A percentile compares a stretch with the other conserved stretches of the same genome.
phyloP scores from a whole-genome alignment of 2,797 vertebrate genomes.

The Danio albolineatus region DNA sequence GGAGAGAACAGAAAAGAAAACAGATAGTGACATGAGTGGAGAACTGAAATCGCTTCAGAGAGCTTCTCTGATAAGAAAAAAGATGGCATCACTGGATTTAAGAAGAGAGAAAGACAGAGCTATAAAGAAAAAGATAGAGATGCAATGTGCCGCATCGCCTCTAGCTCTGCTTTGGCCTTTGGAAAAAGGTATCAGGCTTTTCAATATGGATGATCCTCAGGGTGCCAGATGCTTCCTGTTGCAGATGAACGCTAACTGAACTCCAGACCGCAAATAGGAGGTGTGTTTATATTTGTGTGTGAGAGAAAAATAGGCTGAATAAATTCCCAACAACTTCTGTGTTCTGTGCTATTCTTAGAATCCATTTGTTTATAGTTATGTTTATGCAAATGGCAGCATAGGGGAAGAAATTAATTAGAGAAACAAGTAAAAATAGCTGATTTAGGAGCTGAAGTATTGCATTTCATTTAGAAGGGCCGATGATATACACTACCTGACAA shows the following conservation, averaged over 20 bases:
- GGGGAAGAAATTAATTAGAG: not conserved
- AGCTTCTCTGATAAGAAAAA: slow-evolving; percentile 60
- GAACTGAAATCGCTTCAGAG: slow-evolving; percentile 56
- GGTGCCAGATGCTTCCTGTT: slow-evolving; percentile 59
- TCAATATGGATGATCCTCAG: slow-evolving; percentile 52
- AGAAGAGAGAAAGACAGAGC: slow-evolving; percentile 16
- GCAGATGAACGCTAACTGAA: slow-evolving; percentile 51
- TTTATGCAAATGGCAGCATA: not conserved
- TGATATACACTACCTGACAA: too few relatives aligned
- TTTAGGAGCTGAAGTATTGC: not conserved
- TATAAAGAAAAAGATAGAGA: slow-evolving; percentile 17
- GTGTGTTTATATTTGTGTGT: slow-evolving; percentile 16
- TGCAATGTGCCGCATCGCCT: not conserved
- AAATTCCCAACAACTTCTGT: not conserved
- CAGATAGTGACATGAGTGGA: slow-evolving; percentile 57
- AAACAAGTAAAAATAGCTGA: too few relatives aligned
- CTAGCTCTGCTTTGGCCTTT: slow-evolving; percentile 49
- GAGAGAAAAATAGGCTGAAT: slow-evolving; percentile 14
- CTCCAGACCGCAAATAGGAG: slow-evolving; percentile 52
- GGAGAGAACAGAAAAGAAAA: slow-evolving; percentile 51
- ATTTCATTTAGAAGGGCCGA: not conserved
- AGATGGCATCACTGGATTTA: slow-evolving; percentile 55
- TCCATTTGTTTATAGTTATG: not conserved
- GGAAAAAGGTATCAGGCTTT: slow-evolving; percentile 61
- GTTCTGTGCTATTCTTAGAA: not conserved